These are phyloP conservation scores for Sisyra nigra DNA, from an alignment of 2,888 invertebrate species.

Conservation along the genomic window DNA sequence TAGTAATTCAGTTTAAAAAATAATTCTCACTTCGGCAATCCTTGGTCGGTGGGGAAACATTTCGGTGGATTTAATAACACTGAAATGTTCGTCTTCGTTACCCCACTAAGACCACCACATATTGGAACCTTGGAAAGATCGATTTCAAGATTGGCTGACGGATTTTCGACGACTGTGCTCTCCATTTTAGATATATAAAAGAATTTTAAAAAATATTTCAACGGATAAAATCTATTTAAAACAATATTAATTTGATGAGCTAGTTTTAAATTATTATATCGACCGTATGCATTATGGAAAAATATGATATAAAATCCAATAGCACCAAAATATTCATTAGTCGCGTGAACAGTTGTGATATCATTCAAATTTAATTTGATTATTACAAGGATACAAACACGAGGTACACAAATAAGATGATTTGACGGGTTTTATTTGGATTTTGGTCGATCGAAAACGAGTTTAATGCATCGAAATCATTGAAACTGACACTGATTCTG, in stretches of 20 bases:
- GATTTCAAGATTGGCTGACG: background rate
- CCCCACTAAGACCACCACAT: background rate
- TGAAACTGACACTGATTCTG: no score
- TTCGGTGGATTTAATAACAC: slow-evolving; percentile 47
- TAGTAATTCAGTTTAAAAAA: background rate
- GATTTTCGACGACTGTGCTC: background rate
- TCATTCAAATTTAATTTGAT: background rate
- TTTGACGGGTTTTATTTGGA: no score
- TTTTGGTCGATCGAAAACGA: no score
- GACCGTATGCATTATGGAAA: slow-evolving; percentile 1
- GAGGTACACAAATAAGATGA: no score
- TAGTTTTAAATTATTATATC: background rate
- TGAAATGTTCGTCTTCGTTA: slow-evolving; percentile 30
- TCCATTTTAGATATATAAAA: background rate
- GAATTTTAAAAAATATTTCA: background rate
- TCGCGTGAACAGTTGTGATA: background rate
- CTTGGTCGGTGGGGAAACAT: slow-evolving; percentile 44
- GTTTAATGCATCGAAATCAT: no score
- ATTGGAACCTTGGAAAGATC: background rate
- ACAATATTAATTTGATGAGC: background rate
- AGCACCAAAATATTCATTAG: slow-evolving; percentile 1
- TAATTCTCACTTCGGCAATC: slow-evolving; percentile 20
- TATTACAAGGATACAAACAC: no score
- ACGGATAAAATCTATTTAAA: background rate
- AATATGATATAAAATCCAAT: background rate